These are phyloP conservation scores for Drosophila elegans DNA, from an alignment of 1,140 invertebrate species.

Conservation along the genomic window DNA sequence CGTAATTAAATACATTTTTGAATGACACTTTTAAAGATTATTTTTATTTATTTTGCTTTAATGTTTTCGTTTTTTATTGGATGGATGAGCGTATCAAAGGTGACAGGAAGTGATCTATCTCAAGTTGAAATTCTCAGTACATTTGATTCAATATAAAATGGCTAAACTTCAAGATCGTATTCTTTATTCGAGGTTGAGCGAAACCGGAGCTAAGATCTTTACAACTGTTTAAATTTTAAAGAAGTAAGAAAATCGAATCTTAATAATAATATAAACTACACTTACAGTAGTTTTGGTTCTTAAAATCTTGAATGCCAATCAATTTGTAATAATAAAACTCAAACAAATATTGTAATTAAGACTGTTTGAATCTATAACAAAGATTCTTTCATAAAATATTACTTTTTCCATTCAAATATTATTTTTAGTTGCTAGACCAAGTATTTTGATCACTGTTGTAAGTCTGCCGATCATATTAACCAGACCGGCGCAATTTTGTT, in stretches of 20 bases:
- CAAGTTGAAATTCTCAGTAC: neutral
- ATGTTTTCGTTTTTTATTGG: constrained; percentile 20
- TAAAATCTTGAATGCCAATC: too few species aligned
- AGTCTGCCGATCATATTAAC: neutral
- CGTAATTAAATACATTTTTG: constrained; percentile 3
- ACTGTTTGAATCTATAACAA: too few species aligned
- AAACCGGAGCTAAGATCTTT: neutral
- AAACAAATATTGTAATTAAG: too few species aligned
- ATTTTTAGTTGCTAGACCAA: too few species aligned
- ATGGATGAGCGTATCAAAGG: constrained; percentile 37
- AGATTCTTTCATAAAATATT: too few species aligned
- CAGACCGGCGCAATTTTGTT: neutral
- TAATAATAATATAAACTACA: too few species aligned
- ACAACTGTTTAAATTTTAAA: too few species aligned
- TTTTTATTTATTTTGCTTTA: constrained; percentile 19
- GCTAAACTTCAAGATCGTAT: neutral
- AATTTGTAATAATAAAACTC: too few species aligned
- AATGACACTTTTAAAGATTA: constrained; percentile 14
- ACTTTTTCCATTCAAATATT: too few species aligned
- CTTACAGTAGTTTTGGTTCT: too few species aligned
- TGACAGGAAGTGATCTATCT: constrained; percentile 41
- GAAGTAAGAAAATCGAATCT: too few species aligned
- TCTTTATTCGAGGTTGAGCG: neutral
- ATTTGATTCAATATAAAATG: constrained; percentile 27
- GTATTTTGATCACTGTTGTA: too few species aligned